Conservation (phyloP, 2,888 invertebrate species). For the Cerastis leucographa region DNA sequence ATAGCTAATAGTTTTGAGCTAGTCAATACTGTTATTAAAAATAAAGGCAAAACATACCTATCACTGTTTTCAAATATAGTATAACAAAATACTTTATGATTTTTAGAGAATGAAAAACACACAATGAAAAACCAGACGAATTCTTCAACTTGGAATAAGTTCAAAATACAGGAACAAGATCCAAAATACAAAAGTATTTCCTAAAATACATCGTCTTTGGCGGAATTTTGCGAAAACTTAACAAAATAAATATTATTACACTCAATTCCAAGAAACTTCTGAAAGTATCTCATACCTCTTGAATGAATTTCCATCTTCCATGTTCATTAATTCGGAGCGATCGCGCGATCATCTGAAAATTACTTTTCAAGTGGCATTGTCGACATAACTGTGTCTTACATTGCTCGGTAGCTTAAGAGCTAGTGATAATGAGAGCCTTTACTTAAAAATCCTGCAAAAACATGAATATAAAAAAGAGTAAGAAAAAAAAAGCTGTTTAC, state of each 20-base stretch:
- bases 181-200: neutral
- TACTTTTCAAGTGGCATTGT: constrained; percentile 42
- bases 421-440: neutral
- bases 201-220: constrained; percentile 3
- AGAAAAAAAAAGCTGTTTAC: no score
- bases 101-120: no score
- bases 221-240: constrained; percentile 17
- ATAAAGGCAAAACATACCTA: neutral
- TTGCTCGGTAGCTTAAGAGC: constrained; percentile 2
- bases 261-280: constrained; percentile 30
- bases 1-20: neutral
- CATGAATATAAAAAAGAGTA: neutral
- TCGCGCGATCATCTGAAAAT: constrained; percentile 49
- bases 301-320: constrained; percentile 48
- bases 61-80: neutral
- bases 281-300: constrained; percentile 29
- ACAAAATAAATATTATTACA: constrained; percentile 46
- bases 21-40: neutral
- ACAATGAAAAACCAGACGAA: neutral
- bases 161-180: no score
- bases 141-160: neutral
- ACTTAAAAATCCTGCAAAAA: neutral
- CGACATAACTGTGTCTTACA: constrained; percentile 32
- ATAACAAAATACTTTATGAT: neutral
- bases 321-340: constrained; percentile 44